phyloP scores from a whole-genome alignment of 2,888 invertebrate genomes.

The Philereme vetulata region DNA sequence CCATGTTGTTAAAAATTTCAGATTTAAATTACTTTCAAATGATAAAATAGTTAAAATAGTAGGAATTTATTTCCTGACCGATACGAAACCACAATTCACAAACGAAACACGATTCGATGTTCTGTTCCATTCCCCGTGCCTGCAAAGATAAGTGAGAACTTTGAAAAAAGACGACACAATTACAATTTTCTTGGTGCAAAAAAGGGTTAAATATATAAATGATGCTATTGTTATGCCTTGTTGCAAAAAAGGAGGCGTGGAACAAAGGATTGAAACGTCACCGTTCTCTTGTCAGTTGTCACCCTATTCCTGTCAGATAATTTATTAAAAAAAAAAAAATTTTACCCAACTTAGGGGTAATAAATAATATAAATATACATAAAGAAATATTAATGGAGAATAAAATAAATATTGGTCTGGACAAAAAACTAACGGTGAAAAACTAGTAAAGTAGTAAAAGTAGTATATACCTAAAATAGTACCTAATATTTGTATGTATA shows the following conservation, averaged over 20 bases:
- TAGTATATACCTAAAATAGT: no score
- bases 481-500: no score
- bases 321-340: no score
- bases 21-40: neutral
- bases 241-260: neutral
- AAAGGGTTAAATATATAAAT: neutral
- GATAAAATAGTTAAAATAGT: neutral
- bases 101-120: neutral
- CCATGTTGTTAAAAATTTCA: conserved; percentile 53
- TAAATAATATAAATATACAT: no score
- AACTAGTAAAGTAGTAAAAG: no score
- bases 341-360: no score
- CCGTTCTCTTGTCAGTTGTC: conserved; percentile 7
- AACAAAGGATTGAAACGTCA: conserved; percentile 19
- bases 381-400: no score
- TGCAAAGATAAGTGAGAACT: neutral
- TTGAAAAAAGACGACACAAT: neutral
- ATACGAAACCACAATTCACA: neutral
- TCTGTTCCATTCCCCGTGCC: neutral
- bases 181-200: neutral
- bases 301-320: no score
- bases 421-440: no score
- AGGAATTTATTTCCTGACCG: neutral
- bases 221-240: neutral
- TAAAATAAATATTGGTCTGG: no score